A percentile compares a stretch with the other conserved stretches of the same genome.
Conservation (phyloP, 2,797 vertebrate species). For the Danio choprae region DNA sequence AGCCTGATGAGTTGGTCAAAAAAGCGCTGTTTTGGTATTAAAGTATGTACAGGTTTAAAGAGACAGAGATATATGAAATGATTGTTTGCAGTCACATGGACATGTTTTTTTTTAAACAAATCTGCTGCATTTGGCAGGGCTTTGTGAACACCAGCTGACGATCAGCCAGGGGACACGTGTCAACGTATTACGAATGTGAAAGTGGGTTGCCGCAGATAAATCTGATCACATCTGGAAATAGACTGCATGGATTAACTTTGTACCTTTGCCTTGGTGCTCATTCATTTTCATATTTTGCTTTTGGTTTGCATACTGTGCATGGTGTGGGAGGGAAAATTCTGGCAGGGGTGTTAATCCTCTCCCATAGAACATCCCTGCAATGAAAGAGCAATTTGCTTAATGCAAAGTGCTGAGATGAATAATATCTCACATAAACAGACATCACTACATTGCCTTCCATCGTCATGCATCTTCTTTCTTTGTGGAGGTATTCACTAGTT, state of each 20-base stretch:
- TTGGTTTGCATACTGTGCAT: constrained; percentile 30
- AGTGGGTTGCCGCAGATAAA: constrained; percentile 39
- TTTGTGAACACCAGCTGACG: constrained; percentile 12
- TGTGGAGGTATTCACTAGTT: neutral
- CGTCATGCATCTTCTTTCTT: neutral
- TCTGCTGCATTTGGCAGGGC: constrained; percentile 58
- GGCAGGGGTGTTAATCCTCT: constrained; percentile 48
- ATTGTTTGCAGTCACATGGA: neutral
- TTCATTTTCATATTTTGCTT: constrained; percentile 51
- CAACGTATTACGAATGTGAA: constrained; percentile 13
- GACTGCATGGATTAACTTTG: constrained; percentile 40
- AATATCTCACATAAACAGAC: constrained; percentile 40
- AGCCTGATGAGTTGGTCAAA: neutral
- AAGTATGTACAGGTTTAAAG: neutral
- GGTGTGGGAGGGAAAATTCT: constrained; percentile 43
- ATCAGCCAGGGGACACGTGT: constrained; percentile 20
- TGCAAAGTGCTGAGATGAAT: constrained; percentile 45
- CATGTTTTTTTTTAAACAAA: neutral
- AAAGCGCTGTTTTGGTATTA: neutral
- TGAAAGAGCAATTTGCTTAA: constrained; percentile 45
- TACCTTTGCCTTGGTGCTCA: constrained; percentile 33
- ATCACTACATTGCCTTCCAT: neutral
- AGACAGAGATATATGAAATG: neutral
- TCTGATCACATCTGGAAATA: constrained; percentile 48
- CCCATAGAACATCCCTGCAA: constrained; percentile 26